A percentile compares a stretch with the other conserved stretches of the same genome.
phyloP scores from a whole-genome alignment of 2,797 vertebrate genomes.

The Sebastes miniatus region DNA sequence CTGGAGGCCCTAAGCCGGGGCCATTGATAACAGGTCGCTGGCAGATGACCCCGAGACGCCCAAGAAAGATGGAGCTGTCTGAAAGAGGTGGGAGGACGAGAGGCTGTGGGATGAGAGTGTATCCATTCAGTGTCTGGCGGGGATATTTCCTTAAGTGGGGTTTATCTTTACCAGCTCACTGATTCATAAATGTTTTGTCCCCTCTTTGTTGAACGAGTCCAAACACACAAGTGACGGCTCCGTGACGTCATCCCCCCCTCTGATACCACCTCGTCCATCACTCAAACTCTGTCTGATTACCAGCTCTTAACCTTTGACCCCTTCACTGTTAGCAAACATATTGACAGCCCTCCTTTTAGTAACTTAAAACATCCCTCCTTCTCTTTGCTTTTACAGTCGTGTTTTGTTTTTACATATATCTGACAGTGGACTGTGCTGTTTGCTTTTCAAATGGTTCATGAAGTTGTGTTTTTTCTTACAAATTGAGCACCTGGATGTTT shows the following conservation, averaged over 20 bases:
- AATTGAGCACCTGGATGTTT: conserved; percentile 61
- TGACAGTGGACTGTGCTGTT: conserved; percentile 44
- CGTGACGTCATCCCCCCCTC: conserved; percentile 29
- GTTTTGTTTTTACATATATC: conserved; percentile 30
- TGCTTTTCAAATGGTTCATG: conserved; percentile 72
- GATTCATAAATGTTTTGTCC: conserved; percentile 56
- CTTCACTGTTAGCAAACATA: conserved; percentile 58
- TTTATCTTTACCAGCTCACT: conserved; percentile 51
- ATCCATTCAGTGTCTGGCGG: conserved; percentile 61
- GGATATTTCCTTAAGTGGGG: conserved; percentile 60
- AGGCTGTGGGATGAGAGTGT: conserved; percentile 23
- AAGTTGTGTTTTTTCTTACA: conserved; percentile 53
- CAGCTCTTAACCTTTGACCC: conserved; percentile 75
- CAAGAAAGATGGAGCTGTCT: conserved; percentile 68
- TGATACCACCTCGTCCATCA: conserved; percentile 67
- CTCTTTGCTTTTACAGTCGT: conserved; percentile 58
- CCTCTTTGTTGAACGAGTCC: conserved; percentile 37
- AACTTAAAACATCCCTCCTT: conserved; percentile 46
- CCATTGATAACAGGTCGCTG: conserved; percentile 75
- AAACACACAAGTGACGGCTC: conserved; percentile 4
- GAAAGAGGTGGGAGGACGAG: conserved; percentile 42
- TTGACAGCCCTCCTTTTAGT: conserved; percentile 42
- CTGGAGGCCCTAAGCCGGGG: conserved; percentile 59
- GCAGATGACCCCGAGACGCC: conserved; percentile 69
- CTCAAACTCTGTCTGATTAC: conserved; percentile 68